Evolutionary conservation across 2,797 vertebrate genomes (phyloP), one percentile per base, ranked within the genome.

Genomic region (Fratercula arctica): DNA sequence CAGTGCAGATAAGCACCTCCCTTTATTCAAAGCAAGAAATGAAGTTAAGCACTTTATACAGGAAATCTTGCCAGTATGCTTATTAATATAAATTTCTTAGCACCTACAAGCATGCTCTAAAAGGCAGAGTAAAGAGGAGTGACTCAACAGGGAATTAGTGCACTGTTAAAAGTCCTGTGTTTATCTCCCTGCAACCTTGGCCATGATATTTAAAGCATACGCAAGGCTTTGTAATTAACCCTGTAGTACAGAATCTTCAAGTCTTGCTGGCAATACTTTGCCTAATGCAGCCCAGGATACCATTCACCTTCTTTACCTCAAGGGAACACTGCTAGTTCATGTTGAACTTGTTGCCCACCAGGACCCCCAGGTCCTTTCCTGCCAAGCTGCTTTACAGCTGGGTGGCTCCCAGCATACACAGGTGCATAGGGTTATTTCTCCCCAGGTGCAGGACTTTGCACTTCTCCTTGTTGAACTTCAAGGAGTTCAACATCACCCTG

Each of bases 41-140:
- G 61, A 91, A 87, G 33, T 78, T 68, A 81, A 88, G 23, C 43
- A 37, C 24, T 90, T 84, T 69, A 67, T 59, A 70, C 16, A 77
- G n/a, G 61, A 91, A 89, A 89, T 72, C 66, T 91, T 85, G n/a
- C 0, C 23, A 70, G 24, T 46, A 24, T 78, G 41, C 90, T 86
- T 88, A 86, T 81, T 91, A 86, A 81, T 79, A 73, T 43, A 69
- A 67, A 78, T 69, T 73, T 93, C 66, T 93, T 73, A 88, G 43
- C 50, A 75, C 61, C 39, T 81, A n/a, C 41, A 75, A 87, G 20
- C 26, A n/a, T 39, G 29, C 4, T 88, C n/a, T 70, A 75, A 89
- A 87, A 95, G 41, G 29, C 37, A 60, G 66, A 39, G 9, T 75
- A 69, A 75, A 74, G 24, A 85, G 41, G 1, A 74, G 10, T 63